A percentile compares a stretch with the other conserved stretches of the same genome.
phyloP scores from a whole-genome alignment of 1,140 invertebrate species.

The Conus betulinus region DNA sequence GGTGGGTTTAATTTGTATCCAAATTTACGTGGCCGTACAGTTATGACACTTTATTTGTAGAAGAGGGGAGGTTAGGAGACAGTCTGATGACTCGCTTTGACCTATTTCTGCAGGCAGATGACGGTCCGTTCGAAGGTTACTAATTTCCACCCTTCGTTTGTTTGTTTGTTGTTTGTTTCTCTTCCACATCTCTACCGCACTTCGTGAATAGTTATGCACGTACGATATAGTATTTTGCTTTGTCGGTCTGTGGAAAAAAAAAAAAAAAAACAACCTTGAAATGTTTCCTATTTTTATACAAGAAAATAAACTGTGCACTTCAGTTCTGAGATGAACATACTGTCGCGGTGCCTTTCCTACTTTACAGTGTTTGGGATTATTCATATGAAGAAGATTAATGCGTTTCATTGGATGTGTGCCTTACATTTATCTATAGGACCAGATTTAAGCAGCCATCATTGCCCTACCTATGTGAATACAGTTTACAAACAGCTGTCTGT shows the following conservation, averaged over 20 bases:
- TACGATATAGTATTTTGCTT: too few species aligned
- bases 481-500: neutral
- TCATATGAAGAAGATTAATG: too few species aligned
- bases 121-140: neutral
- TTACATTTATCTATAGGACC: neutral
- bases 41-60: neutral
- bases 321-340: neutral
- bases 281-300: neutral
- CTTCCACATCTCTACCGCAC: too few species aligned
- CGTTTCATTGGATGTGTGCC: too few species aligned
- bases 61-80: neutral
- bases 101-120: slow-evolving; percentile 6
- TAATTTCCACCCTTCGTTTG: too few species aligned
- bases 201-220: too few species aligned
- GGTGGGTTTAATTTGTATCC: neutral
- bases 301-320: neutral
- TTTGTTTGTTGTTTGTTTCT: too few species aligned
- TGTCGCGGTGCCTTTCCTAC: neutral
- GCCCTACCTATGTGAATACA: neutral
- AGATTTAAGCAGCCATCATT: neutral
- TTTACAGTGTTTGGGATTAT: neutral
- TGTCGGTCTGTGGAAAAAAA: neutral
- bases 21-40: neutral
- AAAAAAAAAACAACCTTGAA: neutral
- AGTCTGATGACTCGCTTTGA: neutral